phyloP scores from a whole-genome alignment of 2,888 invertebrate genomes.

The Sylvicola cinctus region DNA sequence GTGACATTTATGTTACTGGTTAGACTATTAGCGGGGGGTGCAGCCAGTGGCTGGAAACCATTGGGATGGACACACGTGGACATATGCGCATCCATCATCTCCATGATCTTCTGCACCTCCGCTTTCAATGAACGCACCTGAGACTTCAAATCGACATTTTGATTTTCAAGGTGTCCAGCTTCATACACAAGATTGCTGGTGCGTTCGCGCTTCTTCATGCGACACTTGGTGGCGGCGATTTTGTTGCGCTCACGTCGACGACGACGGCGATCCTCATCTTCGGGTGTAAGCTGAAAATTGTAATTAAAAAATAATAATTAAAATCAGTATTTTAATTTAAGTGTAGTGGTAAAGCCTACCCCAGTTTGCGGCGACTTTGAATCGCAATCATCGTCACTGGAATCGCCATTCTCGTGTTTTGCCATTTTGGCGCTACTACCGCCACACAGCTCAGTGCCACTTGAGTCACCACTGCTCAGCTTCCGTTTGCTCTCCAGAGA shows the following conservation, averaged over 20 bases:
- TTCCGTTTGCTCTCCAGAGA: slow-evolving; percentile 78
- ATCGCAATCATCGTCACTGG: slow-evolving; percentile 9
- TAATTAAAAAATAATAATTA: slow-evolving; percentile 11
- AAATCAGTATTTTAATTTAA: neutral
- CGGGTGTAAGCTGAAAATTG: slow-evolving; percentile 52
- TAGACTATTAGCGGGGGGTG: slow-evolving; percentile 8
- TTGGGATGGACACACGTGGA: slow-evolving; percentile 38
- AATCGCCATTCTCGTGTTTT: slow-evolving; percentile 3
- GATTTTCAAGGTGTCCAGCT: slow-evolving; percentile 65
- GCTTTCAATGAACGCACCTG: slow-evolving; percentile 67
- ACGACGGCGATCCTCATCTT: slow-evolving; percentile 74
- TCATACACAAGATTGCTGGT: slow-evolving; percentile 71
- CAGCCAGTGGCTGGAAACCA: slow-evolving; percentile 17
- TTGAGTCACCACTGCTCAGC: slow-evolving; percentile 42
- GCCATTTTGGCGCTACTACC: slow-evolving; percentile 1
- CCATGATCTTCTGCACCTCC: slow-evolving; percentile 54
- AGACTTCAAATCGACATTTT: slow-evolving; percentile 64
- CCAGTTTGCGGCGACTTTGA: slow-evolving; percentile 33
- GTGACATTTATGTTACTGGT: slow-evolving; percentile 23
- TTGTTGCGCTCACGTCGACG: slow-evolving; percentile 79
- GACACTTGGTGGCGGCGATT: slow-evolving; percentile 85
- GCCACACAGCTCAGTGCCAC: slow-evolving; percentile 17
- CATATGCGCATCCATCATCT: slow-evolving; percentile 56
- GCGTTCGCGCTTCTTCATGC: slow-evolving; percentile 80
- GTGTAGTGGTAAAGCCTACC: slow-evolving; percentile 16